A percentile compares a stretch with the other conserved stretches of the same genome.
Evolutionary conservation across 2,888 invertebrate species (phyloP).

Genomic region (Xestia xanthographa): DNA sequence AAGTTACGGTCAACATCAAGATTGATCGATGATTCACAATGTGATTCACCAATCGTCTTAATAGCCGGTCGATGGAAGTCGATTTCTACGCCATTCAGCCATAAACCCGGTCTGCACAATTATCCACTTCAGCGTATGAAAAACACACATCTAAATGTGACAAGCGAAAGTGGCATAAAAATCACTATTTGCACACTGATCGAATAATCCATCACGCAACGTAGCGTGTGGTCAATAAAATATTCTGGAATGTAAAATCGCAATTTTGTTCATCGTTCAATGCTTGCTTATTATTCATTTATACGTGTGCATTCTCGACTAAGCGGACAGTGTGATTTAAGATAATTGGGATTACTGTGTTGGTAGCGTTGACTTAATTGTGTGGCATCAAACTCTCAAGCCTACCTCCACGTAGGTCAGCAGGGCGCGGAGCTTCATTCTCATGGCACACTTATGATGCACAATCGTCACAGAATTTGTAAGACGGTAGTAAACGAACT

Average conservation of each 20-base stretch:
- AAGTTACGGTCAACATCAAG: constrained; percentile 66
- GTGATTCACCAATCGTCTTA: constrained; percentile 70
- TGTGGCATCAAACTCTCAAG: constrained; percentile 31
- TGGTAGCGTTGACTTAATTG: constrained; percentile 60
- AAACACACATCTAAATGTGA: constrained; percentile 69
- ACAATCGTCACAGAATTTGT: constrained; percentile 56
- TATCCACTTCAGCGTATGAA: constrained; percentile 69
- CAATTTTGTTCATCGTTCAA: constrained; percentile 57
- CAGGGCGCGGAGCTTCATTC: constrained; percentile 55
- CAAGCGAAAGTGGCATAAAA: constrained; percentile 81
- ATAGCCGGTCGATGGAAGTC: constrained; percentile 59
- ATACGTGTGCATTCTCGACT: constrained; percentile 35
- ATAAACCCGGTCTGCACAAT: constrained; percentile 68
- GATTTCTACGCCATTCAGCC: constrained; percentile 66
- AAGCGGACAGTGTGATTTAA: constrained; percentile 45
- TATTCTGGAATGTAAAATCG: constrained; percentile 70
- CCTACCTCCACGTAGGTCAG: constrained; percentile 52
- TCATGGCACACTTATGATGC: constrained; percentile 61
- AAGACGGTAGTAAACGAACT: constrained; percentile 53
- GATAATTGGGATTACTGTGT: constrained; percentile 45
- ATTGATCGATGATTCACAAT: constrained; percentile 75
- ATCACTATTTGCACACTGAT: constrained; percentile 76
- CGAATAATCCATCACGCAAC: constrained; percentile 79
- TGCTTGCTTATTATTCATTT: constrained; percentile 58
- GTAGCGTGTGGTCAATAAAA: constrained; percentile 75